phyloP scores from a whole-genome alignment of 2,797 vertebrate species.

The Netta rufina region DNA sequence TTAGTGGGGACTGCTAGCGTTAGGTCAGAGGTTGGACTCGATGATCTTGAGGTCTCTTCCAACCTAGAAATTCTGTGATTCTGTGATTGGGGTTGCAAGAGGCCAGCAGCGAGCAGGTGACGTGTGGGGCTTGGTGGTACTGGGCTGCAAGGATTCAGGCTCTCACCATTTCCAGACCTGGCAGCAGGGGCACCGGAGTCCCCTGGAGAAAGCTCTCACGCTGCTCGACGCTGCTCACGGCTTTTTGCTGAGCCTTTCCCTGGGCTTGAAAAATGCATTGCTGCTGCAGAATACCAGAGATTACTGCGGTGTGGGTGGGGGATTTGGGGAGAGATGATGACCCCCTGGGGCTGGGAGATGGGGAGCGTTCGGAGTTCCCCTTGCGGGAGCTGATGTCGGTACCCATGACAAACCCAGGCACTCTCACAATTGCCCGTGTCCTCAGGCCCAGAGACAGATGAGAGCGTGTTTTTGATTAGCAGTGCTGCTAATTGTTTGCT shows the following conservation, averaged over 20 bases:
- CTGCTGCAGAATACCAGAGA: background rate
- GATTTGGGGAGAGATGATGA: background rate
- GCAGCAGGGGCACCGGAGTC: background rate
- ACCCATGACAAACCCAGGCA: background rate
- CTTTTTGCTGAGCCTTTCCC: background rate
- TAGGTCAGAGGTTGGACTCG: no score
- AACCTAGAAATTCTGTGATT: no score
- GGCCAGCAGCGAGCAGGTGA: background rate
- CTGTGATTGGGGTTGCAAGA: no score
- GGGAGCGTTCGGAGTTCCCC: background rate
- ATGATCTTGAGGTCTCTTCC: no score
- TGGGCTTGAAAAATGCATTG: background rate
- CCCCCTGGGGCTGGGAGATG: background rate
- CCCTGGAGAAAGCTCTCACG: fast-evolving
- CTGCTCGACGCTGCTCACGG: background rate
- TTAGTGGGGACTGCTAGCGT: no score
- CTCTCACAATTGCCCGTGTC: fast-evolving
- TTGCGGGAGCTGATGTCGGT: background rate
- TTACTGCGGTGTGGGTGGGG: fast-evolving
- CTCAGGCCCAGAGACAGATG: background rate
- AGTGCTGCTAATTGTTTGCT: background rate
- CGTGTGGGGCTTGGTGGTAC: background rate
- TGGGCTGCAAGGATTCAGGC: fast-evolving
- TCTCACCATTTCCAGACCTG: fast-evolving
- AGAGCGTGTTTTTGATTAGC: background rate